Base-by-base conservation (phyloP, 2,113 vertebrate genomes). In the Cricetomys ansorgei region DNA sequence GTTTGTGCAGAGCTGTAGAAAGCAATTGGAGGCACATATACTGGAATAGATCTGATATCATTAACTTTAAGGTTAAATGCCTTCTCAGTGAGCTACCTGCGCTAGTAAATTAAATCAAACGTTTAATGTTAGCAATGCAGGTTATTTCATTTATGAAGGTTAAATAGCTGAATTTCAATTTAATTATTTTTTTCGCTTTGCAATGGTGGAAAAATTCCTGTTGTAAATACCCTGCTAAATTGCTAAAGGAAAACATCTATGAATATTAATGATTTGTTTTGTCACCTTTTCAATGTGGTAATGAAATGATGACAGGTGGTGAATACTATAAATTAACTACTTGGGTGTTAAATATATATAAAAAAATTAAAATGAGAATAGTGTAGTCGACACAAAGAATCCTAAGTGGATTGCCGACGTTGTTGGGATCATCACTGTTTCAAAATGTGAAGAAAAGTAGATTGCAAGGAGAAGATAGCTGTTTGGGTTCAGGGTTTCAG, bases 21-120 rank as follows among this genome's bases (percentile, higher is more conserved):
- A 96, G 70, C 87, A 96, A 94, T 92, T 70, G 40, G 50, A 97
- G 69, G 92, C 95, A 96, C 73, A 10, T 92, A 70, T 85, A 29
- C 37, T 88, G 53, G 86, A 95, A 97, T 87, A 84, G 94, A 97
- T 94, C 53, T 31, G 43, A 57, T 89, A 96, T 83, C 97, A 79
- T 75, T 97, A 97, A 97, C 94, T 97, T 97, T 98, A 96, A 97
- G 76, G 85, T 94, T 97, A 97, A 98, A 97, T 37, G 97, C 40
- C 40, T 97, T 97, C 72, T 83, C 72, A 75, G 95, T 91, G 90
- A 96, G 90, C 93, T 92, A 96, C 89, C n/a, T 96, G 59, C 37
- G 16, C 93, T 89, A 98, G 96, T 94, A 97, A 98, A 97, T 87
- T 96, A 96, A 88, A 12, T 96, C 96, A 97, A 97, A 98, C 84